Evolutionary conservation across 2,888 invertebrate genomes (phyloP), one percentile per base, ranked within the genome.

Genomic region (Pristionchus exspectatus): DNA sequence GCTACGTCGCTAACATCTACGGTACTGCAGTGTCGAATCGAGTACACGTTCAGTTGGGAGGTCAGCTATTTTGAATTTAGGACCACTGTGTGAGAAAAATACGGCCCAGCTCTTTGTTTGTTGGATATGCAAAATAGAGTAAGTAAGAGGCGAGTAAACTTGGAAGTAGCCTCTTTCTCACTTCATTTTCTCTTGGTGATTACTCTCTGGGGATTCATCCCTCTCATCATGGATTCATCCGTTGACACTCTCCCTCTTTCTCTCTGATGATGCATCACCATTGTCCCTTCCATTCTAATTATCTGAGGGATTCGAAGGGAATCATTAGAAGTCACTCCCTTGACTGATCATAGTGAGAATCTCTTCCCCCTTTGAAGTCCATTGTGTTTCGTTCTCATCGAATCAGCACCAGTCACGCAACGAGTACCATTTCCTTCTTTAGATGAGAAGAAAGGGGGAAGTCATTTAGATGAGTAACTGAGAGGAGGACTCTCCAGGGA

Each of bases 11-110:
- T 44, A 95, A 95, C 89, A 93, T 93, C 72, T 95, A 93, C 88
- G 96, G 96, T 9, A 94, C 92, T 0, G 98, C 98, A 74, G 97
- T 98, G 2, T 98, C 98, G 14, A 98, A 98, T 96, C 97, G 97
- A 0, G 98, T 98, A n/a, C 97, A 98, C 95, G 97, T 99, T 74
- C 96, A 98, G 66, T 97, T 98, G 95, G 98, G 98, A 81, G 95
- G 94, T 95, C 88, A 83, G 92, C 14, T 66, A 38, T 44, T 56
- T n/a, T 44, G 5, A 10, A 0, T 66, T 54, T 63, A 16, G 33
- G 14, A 16, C 33, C 14, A 24, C 24, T 50, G n/a, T n/a, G 24
- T 3, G 10, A 30, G 14, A 33, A 27, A 72, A 30, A 21, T 7
- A 72, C 1, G 69, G 10, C 30, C 33, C 24, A 63, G 63, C 21